phyloP scores from a whole-genome alignment of 2,797 vertebrate genomes.

The Eupleurogrammus muticus region DNA sequence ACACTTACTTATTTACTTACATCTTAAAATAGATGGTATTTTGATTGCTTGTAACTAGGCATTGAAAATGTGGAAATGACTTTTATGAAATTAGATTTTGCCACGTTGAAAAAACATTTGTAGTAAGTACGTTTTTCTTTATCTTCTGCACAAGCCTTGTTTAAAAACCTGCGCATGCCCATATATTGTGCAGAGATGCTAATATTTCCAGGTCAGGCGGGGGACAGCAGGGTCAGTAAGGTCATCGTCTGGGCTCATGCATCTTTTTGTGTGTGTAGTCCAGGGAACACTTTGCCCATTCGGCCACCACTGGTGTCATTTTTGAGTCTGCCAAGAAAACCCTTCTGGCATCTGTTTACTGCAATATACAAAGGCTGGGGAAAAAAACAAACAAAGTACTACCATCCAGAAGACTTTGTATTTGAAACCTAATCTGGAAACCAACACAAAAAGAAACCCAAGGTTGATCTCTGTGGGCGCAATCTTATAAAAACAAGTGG shows the following conservation, averaged over 20 bases:
- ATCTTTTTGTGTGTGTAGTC: constrained; percentile 35
- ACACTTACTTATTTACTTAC: neutral
- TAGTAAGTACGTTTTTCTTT: neutral
- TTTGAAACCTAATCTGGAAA: constrained; percentile 31
- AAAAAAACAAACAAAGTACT: constrained; percentile 1
- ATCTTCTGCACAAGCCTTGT: neutral
- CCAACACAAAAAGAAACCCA: constrained; percentile 14
- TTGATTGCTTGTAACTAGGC: neutral
- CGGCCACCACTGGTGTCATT: constrained; percentile 25
- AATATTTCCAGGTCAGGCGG: constrained; percentile 54
- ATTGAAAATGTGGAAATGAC: neutral
- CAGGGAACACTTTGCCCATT: constrained; percentile 48
- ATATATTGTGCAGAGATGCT: constrained; percentile 45
- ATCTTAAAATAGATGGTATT: neutral
- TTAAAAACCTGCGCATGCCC: neutral
- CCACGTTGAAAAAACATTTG: neutral
- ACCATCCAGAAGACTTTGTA: neutral
- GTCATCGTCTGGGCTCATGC: constrained; percentile 43
- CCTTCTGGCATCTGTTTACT: neutral
- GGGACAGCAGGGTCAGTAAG: constrained; percentile 37
- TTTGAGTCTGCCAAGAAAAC: constrained; percentile 34
- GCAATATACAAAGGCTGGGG: neutral
- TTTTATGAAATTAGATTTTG: neutral
- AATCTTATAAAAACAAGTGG: constrained; percentile 39
- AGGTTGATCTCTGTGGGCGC: constrained; percentile 16